Conservation (phyloP, 53 echinoderm and acorn worm species). For the Temnopleurus reevesii region DNA sequence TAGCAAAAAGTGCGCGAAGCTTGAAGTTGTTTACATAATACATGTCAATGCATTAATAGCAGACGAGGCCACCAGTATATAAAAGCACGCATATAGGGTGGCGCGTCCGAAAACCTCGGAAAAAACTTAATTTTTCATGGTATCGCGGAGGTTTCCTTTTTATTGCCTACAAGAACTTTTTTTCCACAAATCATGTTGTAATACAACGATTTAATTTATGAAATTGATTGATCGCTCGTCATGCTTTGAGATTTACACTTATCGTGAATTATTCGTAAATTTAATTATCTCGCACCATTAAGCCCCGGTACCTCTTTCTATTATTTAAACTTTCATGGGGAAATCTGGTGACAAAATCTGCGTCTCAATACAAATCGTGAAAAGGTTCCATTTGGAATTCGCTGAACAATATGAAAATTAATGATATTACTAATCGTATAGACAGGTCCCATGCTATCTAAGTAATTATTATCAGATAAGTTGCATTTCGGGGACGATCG, state of each 20-base stretch:
- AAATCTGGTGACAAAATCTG: conserved; percentile 28
- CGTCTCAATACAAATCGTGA: background rate
- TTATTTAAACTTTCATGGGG: conserved; percentile 5
- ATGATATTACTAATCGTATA: background rate
- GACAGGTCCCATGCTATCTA: background rate
- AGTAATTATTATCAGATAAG: conserved; percentile 10
- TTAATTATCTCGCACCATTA: conserved; percentile 49
- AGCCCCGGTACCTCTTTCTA: background rate
- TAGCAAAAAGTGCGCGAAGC: conserved; percentile 17
- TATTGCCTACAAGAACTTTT: background rate
- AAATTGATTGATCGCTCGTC: conserved; percentile 11
- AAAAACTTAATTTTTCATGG: conserved; percentile 9
- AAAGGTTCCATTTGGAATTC: background rate
- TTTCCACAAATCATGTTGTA: conserved; percentile 22
- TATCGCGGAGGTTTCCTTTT: background rate
- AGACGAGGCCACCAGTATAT: background rate
- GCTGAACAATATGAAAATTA: background rate
- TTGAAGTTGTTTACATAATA: conserved; percentile 46
- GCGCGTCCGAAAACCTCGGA: background rate
- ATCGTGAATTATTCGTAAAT: conserved; percentile 14
- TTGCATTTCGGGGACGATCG: background rate
- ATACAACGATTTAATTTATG: background rate
- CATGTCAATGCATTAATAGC: conserved; percentile 41
- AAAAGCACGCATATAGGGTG: background rate
- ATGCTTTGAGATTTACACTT: conserved; percentile 1